Base-by-base conservation (phyloP, 1,140 invertebrate genomes). In the Battus philenor region DNA sequence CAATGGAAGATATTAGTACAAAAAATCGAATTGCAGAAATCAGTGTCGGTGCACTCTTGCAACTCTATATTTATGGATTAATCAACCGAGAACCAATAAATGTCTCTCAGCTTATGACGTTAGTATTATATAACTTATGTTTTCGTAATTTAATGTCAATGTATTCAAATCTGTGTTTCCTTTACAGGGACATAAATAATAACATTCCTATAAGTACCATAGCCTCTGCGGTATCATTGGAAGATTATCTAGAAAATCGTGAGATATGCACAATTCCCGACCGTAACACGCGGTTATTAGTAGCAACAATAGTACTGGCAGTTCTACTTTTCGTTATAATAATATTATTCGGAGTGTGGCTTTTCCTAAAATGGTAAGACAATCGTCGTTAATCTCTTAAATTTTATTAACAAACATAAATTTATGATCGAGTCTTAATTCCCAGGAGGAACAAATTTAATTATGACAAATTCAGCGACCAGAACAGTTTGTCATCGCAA, bases 41-140 rank as follows among this genome's bases (percentile, higher is more conserved):
- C 0, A 13, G 9, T 17, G 12, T 44, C 36, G 64, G 70, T n/a
- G 57, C 68, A 3, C 59, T 68, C 6, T 32, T 84, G 15, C 68
- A 73, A 49, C 51, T 84, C 11, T 74, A 66, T 52, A 57, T 82
- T 13, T 84, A 84, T 55, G 80, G 78, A 44, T 46, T 84, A 34
- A 50, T 56, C n/a, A 48, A 70, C 33, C 57, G 48, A 11, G 62
- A 75, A 54, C 68, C 70, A 17, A 65, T 84, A 15, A 31, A 57
- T 22, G 71, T 77, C 0, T 34, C 58, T 16, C 53, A 41, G 24
- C 63, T 84, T 4, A 62, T 46, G 6, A 45, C 48, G 67, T 74
- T 59, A 50, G 18, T 39, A 39, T 8, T 39, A 11, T 39, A 22
- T n/a, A n/a, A n/a, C n/a, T n/a, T n/a, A n/a, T n/a, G n/a, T n/a